Evolutionary conservation across 37 sponge, comb jelly and placozoan genomes (phyloP), one percentile per base, ranked within the genome.

Genomic region (Spongia lamella): DNA sequence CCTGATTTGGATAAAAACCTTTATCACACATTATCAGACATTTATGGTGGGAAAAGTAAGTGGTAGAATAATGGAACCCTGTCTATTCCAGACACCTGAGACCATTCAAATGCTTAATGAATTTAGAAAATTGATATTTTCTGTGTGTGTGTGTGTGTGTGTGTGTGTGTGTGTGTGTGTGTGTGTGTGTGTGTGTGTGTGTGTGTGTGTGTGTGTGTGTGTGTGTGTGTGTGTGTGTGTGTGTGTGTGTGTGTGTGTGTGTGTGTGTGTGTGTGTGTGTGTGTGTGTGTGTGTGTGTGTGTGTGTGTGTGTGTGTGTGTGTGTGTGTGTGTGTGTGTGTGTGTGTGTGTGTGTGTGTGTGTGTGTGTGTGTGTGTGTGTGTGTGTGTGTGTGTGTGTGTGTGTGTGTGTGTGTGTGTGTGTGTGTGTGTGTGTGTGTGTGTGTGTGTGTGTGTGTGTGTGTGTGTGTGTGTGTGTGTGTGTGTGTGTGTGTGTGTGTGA

Each of bases 231-330:
- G 73, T 55, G 36, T 72, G 58, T 72, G 73, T 72, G 59, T 3
- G 36, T 53, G 73, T 72, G 73, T 72, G 58, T 72, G 73, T 72
- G 73, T 55, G 73, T 53, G 56, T 29, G 36, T 72, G 58, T 72
- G 73, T 54, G 58, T 72, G 58, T 55, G 73, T 72, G 73, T 72
- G 58, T 71, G 72, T 71, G 73, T 55, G 73, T 55, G 58, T 26
- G 57, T 55, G 58, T 26, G 34, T 47, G 13, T 72, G 73, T 72
- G 33, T 72, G 73, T 72, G 73, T 72, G 73, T 56, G 57, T 72
- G 73, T 55, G 58, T 55, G 72, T 72, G 58, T 26, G 36, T 55
- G n/a, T n/a, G n/a, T n/a, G n/a, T n/a, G n/a, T n/a, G n/a, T n/a
- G n/a, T n/a, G n/a, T n/a, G n/a, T n/a, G n/a, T n/a, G n/a, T n/a